phyloP scores from a whole-genome alignment of 2,113 vertebrate genomes.

The Rousettus leschenaultii region DNA sequence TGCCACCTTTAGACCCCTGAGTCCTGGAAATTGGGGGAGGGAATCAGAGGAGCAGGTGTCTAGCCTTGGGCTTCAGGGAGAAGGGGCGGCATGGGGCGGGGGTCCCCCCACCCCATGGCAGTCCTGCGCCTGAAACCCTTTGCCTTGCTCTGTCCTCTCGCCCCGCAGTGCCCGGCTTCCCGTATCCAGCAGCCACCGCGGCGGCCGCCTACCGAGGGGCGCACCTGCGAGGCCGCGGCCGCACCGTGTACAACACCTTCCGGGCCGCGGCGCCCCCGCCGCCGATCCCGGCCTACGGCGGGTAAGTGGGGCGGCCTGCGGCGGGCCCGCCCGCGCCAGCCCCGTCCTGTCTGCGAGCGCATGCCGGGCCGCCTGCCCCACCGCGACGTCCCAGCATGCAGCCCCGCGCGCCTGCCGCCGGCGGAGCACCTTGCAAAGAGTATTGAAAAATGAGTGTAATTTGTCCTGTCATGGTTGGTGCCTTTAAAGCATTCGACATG shows the following conservation, averaged over 20 bases:
- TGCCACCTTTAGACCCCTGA: not conserved
- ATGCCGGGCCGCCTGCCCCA: conserved; percentile 73
- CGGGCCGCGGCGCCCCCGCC: conserved; percentile 93
- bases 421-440: conserved; percentile 82
- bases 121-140: not conserved
- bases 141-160: not conserved
- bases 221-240: conserved; percentile 93
- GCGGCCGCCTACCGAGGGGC: conserved; percentile 95
- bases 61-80: not conserved
- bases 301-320: conserved; percentile 84
- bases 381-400: conserved; percentile 77
- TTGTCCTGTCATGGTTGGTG: conserved; percentile 86
- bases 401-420: conserved; percentile 70
- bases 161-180: conserved; percentile 93
- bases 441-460: conserved; percentile 88
- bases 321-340: not conserved
- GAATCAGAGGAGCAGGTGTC: rapidly evolving
- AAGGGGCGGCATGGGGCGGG: not conserved
- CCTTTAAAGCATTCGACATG: conserved; percentile 83
- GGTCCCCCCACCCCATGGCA: rapidly evolving
- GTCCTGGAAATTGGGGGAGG: not conserved
- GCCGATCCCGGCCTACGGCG: conserved; percentile 95
- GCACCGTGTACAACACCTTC: conserved; percentile 96
- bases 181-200: conserved; percentile 93
- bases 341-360: conserved; percentile 59